Conservation (phyloP, 2,113 vertebrate genomes). For the Phalacrocorax pelagicus region DNA sequence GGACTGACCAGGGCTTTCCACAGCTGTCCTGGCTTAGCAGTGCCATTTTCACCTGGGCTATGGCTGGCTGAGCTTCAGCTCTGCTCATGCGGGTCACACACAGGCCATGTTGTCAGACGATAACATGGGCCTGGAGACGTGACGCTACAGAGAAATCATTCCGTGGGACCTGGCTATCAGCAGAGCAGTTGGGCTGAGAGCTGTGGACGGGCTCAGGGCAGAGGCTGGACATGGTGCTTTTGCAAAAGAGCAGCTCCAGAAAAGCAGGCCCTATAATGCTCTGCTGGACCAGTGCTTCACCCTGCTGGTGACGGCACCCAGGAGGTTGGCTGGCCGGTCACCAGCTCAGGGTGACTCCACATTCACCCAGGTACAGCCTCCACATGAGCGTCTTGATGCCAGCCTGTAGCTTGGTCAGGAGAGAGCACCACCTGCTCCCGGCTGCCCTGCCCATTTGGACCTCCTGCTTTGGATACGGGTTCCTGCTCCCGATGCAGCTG, state of each 20-base stretch:
- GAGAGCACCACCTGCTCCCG: neutral
- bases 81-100: neutral
- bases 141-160: neutral
- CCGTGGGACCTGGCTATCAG: neutral
- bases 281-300: neutral
- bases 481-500: neutral
- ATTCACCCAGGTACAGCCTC: neutral
- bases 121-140: accelerated
- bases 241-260: neutral
- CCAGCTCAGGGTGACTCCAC: neutral
- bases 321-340: neutral
- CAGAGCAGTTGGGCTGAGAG: neutral
- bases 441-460: neutral
- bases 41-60: neutral
- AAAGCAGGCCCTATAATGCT: neutral
- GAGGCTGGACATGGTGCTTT: neutral
- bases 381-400: neutral
- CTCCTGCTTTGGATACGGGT: neutral
- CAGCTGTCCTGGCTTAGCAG: accelerated
- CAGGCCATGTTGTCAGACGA: neutral
- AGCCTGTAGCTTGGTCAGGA: neutral
- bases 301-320: neutral
- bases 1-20: neutral
- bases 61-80: neutral
- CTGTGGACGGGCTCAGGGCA: neutral